phyloP scores from a whole-genome alignment of 2,797 vertebrate genomes.

The Oceanodroma leucorhoa region DNA sequence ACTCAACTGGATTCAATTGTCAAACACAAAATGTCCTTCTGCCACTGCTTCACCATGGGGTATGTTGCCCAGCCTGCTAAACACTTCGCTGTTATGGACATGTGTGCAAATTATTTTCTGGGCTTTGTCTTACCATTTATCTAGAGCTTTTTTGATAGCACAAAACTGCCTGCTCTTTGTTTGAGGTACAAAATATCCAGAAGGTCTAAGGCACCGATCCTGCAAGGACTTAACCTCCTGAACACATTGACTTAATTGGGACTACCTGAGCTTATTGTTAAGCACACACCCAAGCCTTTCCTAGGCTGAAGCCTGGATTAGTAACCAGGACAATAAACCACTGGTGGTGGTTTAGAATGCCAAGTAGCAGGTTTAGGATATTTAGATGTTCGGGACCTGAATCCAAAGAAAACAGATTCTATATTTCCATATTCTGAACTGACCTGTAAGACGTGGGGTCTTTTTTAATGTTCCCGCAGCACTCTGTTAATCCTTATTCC shows the following conservation, averaged over 20 bases:
- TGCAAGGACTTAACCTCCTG: background rate
- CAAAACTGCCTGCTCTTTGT: background rate
- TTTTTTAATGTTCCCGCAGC: background rate
- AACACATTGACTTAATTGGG: background rate
- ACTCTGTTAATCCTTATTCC: background rate
- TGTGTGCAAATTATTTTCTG: background rate
- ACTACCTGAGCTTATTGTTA: background rate
- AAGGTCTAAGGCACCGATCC: background rate
- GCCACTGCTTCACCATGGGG: fast-evolving
- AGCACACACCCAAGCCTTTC: background rate
- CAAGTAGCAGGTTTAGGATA: conserved; percentile 8
- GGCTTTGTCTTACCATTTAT: background rate
- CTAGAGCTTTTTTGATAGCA: background rate
- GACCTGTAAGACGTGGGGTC: background rate
- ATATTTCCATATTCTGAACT: background rate
- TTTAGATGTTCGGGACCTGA: background rate
- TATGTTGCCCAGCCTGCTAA: background rate
- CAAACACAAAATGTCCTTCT: background rate
- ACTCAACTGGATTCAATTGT: background rate
- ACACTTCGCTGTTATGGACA: background rate
- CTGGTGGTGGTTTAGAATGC: background rate
- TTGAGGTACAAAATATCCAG: background rate
- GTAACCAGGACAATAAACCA: background rate
- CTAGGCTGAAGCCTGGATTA: background rate
- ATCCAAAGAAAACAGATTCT: background rate